These are phyloP conservation scores for Epizoanthus ramosus DNA, from an alignment of 92 coral and sea anemone genomes.

Conservation along the genomic window DNA sequence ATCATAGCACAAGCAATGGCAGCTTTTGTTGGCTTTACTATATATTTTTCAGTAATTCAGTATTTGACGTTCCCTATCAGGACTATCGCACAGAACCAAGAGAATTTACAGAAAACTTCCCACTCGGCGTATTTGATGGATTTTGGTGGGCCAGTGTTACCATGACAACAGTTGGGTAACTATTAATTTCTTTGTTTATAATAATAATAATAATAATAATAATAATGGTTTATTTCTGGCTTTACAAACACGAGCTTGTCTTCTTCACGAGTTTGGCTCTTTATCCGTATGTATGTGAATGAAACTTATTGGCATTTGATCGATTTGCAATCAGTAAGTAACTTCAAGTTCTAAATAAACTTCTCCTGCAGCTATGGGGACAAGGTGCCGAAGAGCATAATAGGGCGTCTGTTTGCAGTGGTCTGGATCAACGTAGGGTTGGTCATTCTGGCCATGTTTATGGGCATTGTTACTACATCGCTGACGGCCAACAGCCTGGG, in stretches of 20 bases:
- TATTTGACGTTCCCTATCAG: conserved; percentile 32
- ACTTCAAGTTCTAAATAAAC: background rate
- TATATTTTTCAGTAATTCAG: too few relatives aligned
- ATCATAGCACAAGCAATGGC: too few relatives aligned
- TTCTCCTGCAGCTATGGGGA: conserved; percentile 84
- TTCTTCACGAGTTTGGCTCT: too few relatives aligned
- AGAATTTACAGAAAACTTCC: conserved; percentile 85
- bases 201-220: too few relatives aligned
- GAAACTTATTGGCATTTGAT: background rate
- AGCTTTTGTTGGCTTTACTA: too few relatives aligned
- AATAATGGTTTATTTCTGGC: too few relatives aligned
- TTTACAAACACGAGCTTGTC: too few relatives aligned
- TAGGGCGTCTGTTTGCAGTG: conserved; percentile 89
- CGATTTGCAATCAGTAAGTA: background rate
- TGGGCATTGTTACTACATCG: conserved; percentile 96
- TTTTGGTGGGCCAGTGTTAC: conserved; percentile 99
- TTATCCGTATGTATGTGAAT: too few relatives aligned
- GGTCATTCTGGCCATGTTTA: conserved; percentile 96
- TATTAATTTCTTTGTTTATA: background rate
- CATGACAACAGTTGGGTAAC: conserved; percentile 99
- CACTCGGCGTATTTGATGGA: conserved; percentile 86
- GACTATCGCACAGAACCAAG: conserved; percentile 81
- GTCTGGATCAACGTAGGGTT: conserved; percentile 97
- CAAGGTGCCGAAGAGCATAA: conserved; percentile 82
- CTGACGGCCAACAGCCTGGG: conserved; percentile 77